phyloP scores from a whole-genome alignment of 64 coral and sea anemone genomes.

The Porites lutea region DNA sequence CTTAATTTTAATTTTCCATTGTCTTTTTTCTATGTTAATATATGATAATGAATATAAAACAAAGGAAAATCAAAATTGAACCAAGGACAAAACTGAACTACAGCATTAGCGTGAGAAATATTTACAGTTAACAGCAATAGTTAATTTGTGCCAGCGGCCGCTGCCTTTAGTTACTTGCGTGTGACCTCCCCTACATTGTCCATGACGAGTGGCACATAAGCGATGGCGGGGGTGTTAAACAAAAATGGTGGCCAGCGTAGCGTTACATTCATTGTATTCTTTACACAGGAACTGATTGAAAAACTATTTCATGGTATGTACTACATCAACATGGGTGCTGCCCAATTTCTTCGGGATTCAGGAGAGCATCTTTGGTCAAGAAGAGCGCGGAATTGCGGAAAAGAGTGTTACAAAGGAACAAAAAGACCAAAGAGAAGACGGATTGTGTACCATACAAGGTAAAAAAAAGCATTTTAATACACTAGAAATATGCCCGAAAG shows the following conservation, averaged over 20 bases:
- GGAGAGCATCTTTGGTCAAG: neutral
- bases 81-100: no score
- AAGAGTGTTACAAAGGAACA: neutral
- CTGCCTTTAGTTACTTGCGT: no score
- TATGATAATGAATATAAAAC: no score
- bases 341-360: neutral
- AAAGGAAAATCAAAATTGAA: no score
- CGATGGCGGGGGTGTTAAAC: neutral
- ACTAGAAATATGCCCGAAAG: neutral
- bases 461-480: neutral
- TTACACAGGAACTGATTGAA: neutral
- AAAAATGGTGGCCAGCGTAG: neutral
- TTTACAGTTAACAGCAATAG: no score
- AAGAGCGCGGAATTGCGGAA: slow-evolving; percentile 13
- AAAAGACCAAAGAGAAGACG: neutral
- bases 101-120: no score
- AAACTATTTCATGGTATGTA: neutral
- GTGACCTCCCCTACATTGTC: no score
- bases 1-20: no score
- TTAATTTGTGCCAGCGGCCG: no score
- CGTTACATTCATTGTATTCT: neutral
- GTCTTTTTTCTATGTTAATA: no score
- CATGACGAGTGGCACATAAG: no score
- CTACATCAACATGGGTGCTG: neutral
- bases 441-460: neutral